A percentile compares a stretch with the other conserved stretches of the same genome.
Conservation (phyloP, 2,113 vertebrate genomes). For the Tachycineta bicolor region DNA sequence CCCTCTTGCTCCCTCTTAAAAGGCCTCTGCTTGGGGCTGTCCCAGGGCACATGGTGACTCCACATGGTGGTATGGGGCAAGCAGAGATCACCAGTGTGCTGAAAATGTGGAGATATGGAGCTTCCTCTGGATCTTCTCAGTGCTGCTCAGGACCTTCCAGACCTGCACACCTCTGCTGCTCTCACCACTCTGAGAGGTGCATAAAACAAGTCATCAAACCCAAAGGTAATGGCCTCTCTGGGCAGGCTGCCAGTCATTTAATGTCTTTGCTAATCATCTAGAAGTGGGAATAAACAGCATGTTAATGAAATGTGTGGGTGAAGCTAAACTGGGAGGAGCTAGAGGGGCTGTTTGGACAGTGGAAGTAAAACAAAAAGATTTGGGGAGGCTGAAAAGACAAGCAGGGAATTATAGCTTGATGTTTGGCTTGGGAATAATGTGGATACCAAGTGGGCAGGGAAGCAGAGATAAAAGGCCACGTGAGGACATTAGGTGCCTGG, state of each 20-base stretch:
- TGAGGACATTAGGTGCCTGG: background rate
- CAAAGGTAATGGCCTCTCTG: slow-evolving; percentile 34
- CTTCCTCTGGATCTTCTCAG: background rate
- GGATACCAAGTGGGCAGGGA: background rate
- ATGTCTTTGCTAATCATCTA: background rate
- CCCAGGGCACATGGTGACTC: background rate
- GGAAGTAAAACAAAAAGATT: background rate
- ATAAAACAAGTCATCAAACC: slow-evolving; percentile 25
- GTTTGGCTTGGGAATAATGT: background rate
- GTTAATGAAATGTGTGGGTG: slow-evolving; percentile 33
- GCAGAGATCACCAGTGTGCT: fast-evolving
- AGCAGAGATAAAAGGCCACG: background rate
- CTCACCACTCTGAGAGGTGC: background rate
- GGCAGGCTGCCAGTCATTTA: slow-evolving; percentile 35
- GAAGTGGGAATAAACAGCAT: slow-evolving; percentile 33
- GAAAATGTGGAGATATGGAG: background rate
- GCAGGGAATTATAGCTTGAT: background rate
- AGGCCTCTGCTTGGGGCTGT: fast-evolving
- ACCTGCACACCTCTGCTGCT: background rate
- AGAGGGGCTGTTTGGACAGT: background rate
- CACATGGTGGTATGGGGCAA: background rate
- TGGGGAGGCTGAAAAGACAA: background rate
- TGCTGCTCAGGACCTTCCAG: background rate
- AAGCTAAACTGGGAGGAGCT: slow-evolving; percentile 1
- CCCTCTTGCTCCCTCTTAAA: background rate